Conservation (phyloP, 2,888 invertebrate genomes). For the Tetropium fuscum region DNA sequence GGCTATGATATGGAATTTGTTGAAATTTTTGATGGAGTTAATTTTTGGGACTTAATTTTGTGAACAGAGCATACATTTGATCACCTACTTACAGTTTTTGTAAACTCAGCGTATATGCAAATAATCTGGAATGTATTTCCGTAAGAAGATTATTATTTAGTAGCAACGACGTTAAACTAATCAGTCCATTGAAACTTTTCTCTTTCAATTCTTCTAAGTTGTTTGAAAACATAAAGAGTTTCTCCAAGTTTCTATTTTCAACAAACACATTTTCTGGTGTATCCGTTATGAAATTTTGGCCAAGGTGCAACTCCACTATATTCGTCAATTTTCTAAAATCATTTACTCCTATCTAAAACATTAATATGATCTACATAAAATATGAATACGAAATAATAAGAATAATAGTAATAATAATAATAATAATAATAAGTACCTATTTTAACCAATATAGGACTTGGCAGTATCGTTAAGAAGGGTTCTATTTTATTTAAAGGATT, state of each 20-base stretch:
- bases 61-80: no score
- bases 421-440: no score
- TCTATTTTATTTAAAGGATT: no score
- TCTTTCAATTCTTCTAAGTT: slow-evolving; percentile 73
- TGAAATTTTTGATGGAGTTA: no score
- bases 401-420: no score
- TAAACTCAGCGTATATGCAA: slow-evolving; percentile 74
- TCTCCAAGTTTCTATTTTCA: slow-evolving; percentile 71
- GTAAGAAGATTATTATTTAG: slow-evolving; percentile 79
- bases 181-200: slow-evolving; percentile 73
- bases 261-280: slow-evolving; percentile 72
- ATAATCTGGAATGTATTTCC: slow-evolving; percentile 73
- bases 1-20: no score
- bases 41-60: no score
- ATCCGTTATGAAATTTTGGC: slow-evolving; percentile 73
- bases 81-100: slow-evolving; percentile 80
- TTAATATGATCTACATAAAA: neutral
- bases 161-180: slow-evolving; percentile 75
- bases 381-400: no score
- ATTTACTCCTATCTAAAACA: slow-evolving; percentile 68
- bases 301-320: slow-evolving; percentile 76
- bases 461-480: no score
- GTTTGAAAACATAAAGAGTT: slow-evolving; percentile 77
- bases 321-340: slow-evolving; percentile 70
- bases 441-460: no score